These are phyloP conservation scores for Cladorhizidae sp. DNA, from an alignment of 37 sponge, comb jelly and placozoan species.

Conservation along the genomic window DNA sequence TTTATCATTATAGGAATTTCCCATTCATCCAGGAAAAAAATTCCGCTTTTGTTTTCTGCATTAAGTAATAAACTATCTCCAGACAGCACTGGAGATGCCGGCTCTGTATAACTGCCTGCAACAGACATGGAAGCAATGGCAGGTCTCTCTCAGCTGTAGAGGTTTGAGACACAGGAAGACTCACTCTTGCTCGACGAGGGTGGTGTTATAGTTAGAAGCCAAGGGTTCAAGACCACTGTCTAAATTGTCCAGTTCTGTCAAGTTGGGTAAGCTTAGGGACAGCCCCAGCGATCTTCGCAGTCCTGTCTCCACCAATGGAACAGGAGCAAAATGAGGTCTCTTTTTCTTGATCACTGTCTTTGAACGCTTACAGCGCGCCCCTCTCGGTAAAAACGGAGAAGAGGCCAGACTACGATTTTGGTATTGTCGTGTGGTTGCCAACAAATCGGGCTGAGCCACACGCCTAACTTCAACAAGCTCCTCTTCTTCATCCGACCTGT, in stretches of 20 bases:
- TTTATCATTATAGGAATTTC: no score
- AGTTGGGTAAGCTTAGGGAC: constrained; percentile 14
- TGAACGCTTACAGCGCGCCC: background rate
- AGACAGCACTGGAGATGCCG: no score
- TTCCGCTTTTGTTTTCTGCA: no score
- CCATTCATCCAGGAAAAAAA: no score
- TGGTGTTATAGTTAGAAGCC: background rate
- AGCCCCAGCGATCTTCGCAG: background rate
- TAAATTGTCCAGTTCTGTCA: background rate
- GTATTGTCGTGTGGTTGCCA: background rate
- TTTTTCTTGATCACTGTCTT: background rate
- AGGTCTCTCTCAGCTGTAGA: no score
- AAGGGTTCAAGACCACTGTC: background rate
- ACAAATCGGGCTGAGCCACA: constrained; percentile 20
- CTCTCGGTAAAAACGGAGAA: no score
- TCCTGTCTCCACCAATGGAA: no score
- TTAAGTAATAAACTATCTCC: no score
- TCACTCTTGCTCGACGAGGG: background rate
- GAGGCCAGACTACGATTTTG: background rate
- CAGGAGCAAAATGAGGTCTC: background rate
- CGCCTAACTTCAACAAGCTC: background rate
- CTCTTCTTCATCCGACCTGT: background rate
- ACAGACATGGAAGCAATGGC: no score
- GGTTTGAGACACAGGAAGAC: background rate
- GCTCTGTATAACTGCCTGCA: no score